phyloP scores from a whole-genome alignment of 2,888 invertebrate species.

The Hypsopygia costalis region DNA sequence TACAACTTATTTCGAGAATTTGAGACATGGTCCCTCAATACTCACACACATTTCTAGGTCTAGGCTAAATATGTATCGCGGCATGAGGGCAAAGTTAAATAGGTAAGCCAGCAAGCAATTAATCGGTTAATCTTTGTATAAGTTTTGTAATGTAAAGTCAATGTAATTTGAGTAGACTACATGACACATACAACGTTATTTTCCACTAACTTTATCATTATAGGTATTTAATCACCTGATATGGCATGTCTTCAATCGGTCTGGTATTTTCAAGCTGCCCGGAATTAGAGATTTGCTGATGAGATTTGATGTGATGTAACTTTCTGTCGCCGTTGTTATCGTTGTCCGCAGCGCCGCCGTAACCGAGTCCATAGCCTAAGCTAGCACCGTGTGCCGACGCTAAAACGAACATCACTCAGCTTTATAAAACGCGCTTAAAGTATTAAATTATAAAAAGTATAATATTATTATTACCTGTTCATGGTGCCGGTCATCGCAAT shows the following conservation, averaged over 20 bases:
- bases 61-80: no score
- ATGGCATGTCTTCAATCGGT: slow-evolving; percentile 80
- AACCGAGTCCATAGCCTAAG: slow-evolving; percentile 79
- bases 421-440: slow-evolving; percentile 8
- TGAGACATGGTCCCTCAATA: no score
- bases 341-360: slow-evolving; percentile 64
- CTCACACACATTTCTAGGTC: no score
- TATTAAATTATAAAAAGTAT: slow-evolving; percentile 9
- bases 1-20: no score
- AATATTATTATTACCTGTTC: slow-evolving; percentile 1
- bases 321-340: slow-evolving; percentile 60
- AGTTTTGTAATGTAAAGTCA: no score
- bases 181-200: no score
- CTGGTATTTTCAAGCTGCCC: slow-evolving; percentile 59
- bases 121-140: no score
- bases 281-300: slow-evolving; percentile 70
- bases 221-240: slow-evolving; percentile 79
- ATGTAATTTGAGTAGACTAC: no score
- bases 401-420: slow-evolving; percentile 37
- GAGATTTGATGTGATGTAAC: slow-evolving; percentile 69
- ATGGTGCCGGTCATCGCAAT: not conserved
- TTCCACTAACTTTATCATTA: no score
- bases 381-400: slow-evolving; percentile 78
- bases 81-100: no score
- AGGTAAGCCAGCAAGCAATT: no score